Evolutionary conservation across 2,113 vertebrate genomes (phyloP).

Genomic region (Chauna torquata): DNA sequence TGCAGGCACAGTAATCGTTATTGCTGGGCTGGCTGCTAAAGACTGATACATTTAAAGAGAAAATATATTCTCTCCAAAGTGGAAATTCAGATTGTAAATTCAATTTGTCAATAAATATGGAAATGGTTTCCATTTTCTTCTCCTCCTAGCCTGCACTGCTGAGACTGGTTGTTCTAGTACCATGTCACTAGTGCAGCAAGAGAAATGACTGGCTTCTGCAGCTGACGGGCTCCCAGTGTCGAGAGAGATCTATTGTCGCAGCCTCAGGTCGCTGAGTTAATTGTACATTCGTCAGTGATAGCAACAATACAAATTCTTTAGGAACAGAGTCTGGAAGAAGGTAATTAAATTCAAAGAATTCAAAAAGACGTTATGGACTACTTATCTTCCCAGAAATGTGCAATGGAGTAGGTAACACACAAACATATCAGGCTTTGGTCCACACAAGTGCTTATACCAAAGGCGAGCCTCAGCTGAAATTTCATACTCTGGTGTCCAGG

Average conservation of each 20-base stretch:
- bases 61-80: slow-evolving; percentile 26
- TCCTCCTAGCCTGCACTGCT: neutral
- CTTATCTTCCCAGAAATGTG: neutral
- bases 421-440: neutral
- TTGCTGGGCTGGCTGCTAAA: slow-evolving; percentile 27
- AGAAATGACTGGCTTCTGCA: neutral
- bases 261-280: neutral
- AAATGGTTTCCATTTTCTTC: slow-evolving; percentile 28
- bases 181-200: neutral
- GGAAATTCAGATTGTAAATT: slow-evolving; percentile 48
- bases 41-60: slow-evolving; percentile 11
- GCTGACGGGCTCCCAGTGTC: neutral
- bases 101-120: slow-evolving; percentile 68
- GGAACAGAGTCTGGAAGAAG: neutral
- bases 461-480: neutral
- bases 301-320: neutral
- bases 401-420: neutral
- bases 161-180: neutral
- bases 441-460: fast-evolving
- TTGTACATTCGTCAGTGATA: neutral
- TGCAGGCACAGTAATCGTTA: slow-evolving; percentile 37
- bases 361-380: neutral
- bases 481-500: neutral
- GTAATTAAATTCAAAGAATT: neutral
- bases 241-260: neutral